Percentiles rank a stretch among this genome's conserved stretches.
phyloP scores from a whole-genome alignment of 2,113 vertebrate species.

The Dicerorhinus sumatrensis region DNA sequence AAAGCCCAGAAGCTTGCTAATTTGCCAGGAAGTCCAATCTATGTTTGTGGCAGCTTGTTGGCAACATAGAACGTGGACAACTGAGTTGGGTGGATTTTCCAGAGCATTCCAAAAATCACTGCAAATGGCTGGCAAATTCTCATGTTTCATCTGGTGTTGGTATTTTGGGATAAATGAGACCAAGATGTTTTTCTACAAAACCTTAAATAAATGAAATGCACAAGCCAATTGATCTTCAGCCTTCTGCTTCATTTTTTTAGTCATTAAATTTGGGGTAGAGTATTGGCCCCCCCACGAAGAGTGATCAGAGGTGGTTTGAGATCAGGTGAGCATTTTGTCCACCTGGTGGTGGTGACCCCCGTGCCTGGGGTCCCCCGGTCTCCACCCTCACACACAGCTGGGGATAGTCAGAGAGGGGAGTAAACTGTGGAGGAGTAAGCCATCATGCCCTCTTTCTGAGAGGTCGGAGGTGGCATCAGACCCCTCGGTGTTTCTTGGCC shows the following conservation, averaged over 20 bases:
- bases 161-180: slow-evolving; percentile 9
- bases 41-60: fast-evolving
- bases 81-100: not conserved
- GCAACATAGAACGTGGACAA: fast-evolving
- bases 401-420: not conserved
- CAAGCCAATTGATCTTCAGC: not conserved
- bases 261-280: not conserved
- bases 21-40: not conserved
- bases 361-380: fast-evolving
- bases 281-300: fast-evolving
- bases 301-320: not conserved
- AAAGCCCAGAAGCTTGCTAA: not conserved
- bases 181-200: not conserved
- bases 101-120: not conserved
- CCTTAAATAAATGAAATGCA: not conserved
- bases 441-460: too few species aligned
- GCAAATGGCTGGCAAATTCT: not conserved
- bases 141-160: not conserved
- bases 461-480: not conserved
- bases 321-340: not conserved
- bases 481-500: fast-evolving
- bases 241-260: not conserved
- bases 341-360: not conserved
- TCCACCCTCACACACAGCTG: not conserved
- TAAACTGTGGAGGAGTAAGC: not conserved